Conservation (phyloP, 2,797 vertebrate genomes). For the Hippoglossus hippoglossus region DNA sequence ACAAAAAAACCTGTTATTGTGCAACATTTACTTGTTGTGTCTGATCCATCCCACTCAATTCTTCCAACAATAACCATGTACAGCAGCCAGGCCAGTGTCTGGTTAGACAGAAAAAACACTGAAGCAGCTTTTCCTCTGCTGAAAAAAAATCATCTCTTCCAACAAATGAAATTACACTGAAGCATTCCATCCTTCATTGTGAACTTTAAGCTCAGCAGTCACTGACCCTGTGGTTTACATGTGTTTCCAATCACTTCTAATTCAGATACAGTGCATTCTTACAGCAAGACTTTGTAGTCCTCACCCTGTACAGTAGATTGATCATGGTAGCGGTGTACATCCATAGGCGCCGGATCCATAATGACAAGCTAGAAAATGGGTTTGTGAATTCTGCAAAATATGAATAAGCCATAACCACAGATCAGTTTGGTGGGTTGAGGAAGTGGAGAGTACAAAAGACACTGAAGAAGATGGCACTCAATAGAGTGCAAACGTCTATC, state of each 20-base stretch:
- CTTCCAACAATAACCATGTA: neutral
- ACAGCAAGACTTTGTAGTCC: constrained; percentile 38
- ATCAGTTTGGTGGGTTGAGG: constrained; percentile 5
- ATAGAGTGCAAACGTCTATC: no score
- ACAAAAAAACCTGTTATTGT: constrained; percentile 22
- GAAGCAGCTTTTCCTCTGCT: no score
- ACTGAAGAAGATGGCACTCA: neutral
- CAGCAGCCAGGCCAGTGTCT: neutral
- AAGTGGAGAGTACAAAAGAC: neutral
- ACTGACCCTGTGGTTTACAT: constrained; percentile 36
- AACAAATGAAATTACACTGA: constrained; percentile 62
- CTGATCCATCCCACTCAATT: constrained; percentile 11
- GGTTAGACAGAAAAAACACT: constrained; percentile 15
- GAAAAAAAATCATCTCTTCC: constrained; percentile 7
- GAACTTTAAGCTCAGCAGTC: constrained; percentile 48
- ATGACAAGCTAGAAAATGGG: constrained; percentile 16
- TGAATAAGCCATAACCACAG: neutral
- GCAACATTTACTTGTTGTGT: constrained; percentile 30
- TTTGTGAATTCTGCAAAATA: constrained; percentile 16
- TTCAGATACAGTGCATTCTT: constrained; percentile 59
- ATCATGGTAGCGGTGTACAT: neutral
- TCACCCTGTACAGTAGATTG: constrained; percentile 1
- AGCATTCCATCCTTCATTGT: constrained; percentile 43
- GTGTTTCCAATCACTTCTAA: constrained; percentile 54
- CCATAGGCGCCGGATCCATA: constrained; percentile 22